These are phyloP conservation scores for Actenoides hombroni DNA, from an alignment of 2,113 vertebrate genomes.

Conservation along the genomic window DNA sequence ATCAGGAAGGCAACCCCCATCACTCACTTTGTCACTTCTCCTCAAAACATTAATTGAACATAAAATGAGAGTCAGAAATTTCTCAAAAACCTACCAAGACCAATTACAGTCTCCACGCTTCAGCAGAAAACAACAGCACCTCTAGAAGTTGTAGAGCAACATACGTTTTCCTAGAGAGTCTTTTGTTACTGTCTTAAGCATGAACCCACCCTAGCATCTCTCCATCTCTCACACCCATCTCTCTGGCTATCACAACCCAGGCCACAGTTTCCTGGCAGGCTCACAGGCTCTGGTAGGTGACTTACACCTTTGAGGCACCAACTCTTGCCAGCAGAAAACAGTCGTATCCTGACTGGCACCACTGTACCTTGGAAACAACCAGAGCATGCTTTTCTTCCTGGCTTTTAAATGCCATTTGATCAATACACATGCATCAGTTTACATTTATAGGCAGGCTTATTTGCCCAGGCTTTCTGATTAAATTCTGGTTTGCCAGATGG, in stretches of 20 bases:
- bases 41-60: background rate
- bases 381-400: too few species aligned
- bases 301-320: background rate
- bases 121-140: background rate
- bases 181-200: accelerated
- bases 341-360: background rate
- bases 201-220: background rate
- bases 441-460: background rate
- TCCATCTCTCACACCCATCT: background rate
- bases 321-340: background rate
- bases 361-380: background rate
- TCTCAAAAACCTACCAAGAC: background rate
- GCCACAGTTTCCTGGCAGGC: background rate
- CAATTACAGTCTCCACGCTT: background rate
- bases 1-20: background rate
- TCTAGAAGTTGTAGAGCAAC: background rate
- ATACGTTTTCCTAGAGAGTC: background rate
- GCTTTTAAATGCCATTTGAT: background rate
- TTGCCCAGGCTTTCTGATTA: background rate
- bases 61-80: background rate
- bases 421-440: background rate
- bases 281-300: background rate
- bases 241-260: background rate
- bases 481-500: background rate
- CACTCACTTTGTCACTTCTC: background rate